Evolutionary conservation across 2,113 vertebrate species (phyloP).

Genomic region (Nanorana parkeri): DNA sequence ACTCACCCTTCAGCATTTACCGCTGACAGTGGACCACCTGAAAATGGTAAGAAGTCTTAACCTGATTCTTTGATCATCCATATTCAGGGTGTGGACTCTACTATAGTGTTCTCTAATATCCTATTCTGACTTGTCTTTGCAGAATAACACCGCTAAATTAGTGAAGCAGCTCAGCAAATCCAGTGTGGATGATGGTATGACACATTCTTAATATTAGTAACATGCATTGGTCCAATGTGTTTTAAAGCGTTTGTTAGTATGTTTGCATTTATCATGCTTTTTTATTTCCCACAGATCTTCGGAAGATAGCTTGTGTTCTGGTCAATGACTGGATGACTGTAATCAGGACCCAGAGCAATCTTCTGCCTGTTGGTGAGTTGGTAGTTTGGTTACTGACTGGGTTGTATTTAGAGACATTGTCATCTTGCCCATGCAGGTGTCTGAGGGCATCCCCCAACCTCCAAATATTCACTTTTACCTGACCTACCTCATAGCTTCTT

Average conservation of each 20-base stretch:
- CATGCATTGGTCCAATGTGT: too few relatives aligned
- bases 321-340: slow-evolving; percentile 96
- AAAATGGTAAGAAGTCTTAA: slow-evolving; percentile 80
- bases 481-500: too few relatives aligned
- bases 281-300: slow-evolving; percentile 76
- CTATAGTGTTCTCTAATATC: not conserved
- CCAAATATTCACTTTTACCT: too few relatives aligned
- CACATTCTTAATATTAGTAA: too few relatives aligned
- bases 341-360: slow-evolving; percentile 89
- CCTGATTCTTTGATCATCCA: not conserved
- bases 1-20: slow-evolving; percentile 89
- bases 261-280: not conserved
- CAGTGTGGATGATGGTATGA: slow-evolving; percentile 87
- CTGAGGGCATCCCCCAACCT: too few relatives aligned
- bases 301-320: slow-evolving; percentile 85
- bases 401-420: too few relatives aligned
- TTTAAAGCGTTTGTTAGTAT: too few relatives aligned
- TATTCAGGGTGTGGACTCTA: accelerated
- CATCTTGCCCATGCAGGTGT: too few relatives aligned
- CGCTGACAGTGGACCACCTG: slow-evolving; percentile 92
- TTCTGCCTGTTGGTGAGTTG: slow-evolving; percentile 69
- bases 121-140: not conserved
- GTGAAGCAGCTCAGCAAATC: slow-evolving; percentile 94
- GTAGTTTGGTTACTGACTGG: not conserved
- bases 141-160: slow-evolving; percentile 97